These are phyloP conservation scores for Tolypeutes matacus DNA, from an alignment of 2,797 vertebrate species.

Conservation along the genomic window DNA sequence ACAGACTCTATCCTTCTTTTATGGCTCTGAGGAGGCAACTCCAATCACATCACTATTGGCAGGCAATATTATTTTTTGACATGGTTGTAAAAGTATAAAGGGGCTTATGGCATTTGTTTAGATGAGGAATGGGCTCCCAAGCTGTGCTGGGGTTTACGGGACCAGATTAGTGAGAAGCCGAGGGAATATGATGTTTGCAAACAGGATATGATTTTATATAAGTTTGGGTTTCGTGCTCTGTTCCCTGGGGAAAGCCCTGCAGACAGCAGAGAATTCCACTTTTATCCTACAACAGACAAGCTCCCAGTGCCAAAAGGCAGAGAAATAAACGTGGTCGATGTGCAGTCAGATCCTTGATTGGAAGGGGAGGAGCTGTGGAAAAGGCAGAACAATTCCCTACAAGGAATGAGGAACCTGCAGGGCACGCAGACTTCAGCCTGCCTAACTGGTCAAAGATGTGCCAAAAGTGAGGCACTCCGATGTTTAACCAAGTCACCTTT, in stretches of 20 bases:
- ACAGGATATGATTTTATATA: conserved; percentile 92
- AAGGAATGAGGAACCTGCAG: conserved; percentile 77
- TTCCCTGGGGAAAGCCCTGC: conserved; percentile 87
- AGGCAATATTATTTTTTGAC: conserved; percentile 92
- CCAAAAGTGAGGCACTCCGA: conserved; percentile 21
- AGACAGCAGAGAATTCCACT: conserved; percentile 91
- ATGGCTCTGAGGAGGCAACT: conserved; percentile 90
- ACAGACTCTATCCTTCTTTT: conserved; percentile 92
- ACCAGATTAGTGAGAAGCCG: conserved; percentile 89
- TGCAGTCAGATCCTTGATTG: conserved; percentile 83
- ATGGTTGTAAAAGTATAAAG: conserved; percentile 91
- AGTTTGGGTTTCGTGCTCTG: conserved; percentile 89
- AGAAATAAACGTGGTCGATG: conserved; percentile 78
- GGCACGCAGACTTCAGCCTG: neutral
- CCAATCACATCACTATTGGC: conserved; percentile 90
- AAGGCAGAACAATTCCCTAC: conserved; percentile 67
- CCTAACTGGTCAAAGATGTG: neutral
- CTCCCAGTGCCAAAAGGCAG: conserved; percentile 84
- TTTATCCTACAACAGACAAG: conserved; percentile 89
- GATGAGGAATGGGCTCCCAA: conserved; percentile 90
- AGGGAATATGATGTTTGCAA: conserved; percentile 91
- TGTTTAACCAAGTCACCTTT: neutral
- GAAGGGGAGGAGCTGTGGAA: conserved; percentile 76
- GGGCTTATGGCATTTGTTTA: conserved; percentile 90
- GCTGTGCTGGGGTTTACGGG: conserved; percentile 90